These are phyloP conservation scores for Drosophila pachea DNA, from an alignment of 1,140 invertebrate genomes.

Conservation along the genomic window DNA sequence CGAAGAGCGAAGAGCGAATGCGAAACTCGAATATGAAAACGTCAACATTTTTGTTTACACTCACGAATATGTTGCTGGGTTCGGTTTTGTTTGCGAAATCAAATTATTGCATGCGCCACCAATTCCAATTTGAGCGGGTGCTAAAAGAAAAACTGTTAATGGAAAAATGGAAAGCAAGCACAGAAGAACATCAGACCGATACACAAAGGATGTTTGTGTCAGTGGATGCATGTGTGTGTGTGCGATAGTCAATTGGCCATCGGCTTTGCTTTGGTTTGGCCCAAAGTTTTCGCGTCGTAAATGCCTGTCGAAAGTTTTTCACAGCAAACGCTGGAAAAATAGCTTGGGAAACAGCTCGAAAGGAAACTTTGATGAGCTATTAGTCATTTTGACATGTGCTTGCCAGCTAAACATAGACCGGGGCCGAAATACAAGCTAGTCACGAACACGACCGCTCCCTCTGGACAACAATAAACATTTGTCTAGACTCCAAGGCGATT, in stretches of 20 bases:
- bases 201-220: neutral
- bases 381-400: conserved; percentile 71
- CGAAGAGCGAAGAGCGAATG: neutral
- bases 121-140: conserved; percentile 52
- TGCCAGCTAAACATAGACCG: conserved; percentile 8
- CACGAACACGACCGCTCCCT: neutral
- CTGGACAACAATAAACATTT: conserved; percentile 38
- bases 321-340: conserved; percentile 19
- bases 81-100: conserved; percentile 44
- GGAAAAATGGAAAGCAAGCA: conserved; percentile 1
- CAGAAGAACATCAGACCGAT: conserved; percentile 18
- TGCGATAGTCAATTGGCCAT: conserved; percentile 34
- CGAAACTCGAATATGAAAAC: conserved; percentile 28
- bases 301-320: conserved; percentile 34
- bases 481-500: conserved; percentile 50
- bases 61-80: conserved; percentile 23
- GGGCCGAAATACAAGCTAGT: neutral
- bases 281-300: conserved; percentile 28
- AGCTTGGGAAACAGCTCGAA: conserved; percentile 34
- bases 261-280: conserved; percentile 2
- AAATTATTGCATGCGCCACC: conserved; percentile 72
- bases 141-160: conserved; percentile 36
- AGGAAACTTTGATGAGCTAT: conserved; percentile 75
- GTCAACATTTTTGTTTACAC: conserved; percentile 58
- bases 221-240: no score